A percentile compares a stretch with the other conserved stretches of the same genome.
Conservation (phyloP, 1,140 invertebrate species). For the Bombus haemorrhoidalis region DNA sequence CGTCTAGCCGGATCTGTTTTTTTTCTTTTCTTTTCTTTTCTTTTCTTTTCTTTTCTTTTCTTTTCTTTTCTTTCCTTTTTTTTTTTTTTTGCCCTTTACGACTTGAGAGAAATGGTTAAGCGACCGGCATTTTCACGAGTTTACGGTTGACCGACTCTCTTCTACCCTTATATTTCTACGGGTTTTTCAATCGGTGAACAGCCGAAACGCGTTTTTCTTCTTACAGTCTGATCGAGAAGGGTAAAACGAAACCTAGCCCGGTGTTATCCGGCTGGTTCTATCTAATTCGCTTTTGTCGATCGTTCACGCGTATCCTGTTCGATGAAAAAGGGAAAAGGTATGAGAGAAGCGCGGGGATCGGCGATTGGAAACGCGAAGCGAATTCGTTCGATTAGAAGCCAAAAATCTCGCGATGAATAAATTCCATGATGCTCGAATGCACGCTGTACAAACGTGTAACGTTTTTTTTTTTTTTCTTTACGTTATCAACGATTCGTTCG, state of each 20-base stretch:
- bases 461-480: too few species aligned
- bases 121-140: neutral
- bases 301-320: neutral
- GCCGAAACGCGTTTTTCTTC: neutral
- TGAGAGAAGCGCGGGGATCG: neutral
- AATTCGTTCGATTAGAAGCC: neutral
- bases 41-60: too few species aligned
- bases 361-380: neutral
- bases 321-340: too few species aligned
- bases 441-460: neutral
- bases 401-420: neutral
- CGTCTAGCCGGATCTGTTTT: neutral
- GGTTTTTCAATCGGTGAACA: neutral
- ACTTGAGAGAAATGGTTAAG: neutral
- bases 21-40: too few species aligned
- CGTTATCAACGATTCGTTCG: too few species aligned
- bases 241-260: neutral
- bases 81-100: too few species aligned
- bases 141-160: neutral
- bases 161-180: neutral
- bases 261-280: neutral
- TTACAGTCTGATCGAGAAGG: neutral
- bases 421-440: neutral
- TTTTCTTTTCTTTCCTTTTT: too few species aligned
- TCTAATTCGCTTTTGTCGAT: neutral